Evolutionary conservation across 2,113 vertebrate species (phyloP), one percentile per base, ranked within the genome.

Genomic region (Thamnaconus septentrionalis): DNA sequence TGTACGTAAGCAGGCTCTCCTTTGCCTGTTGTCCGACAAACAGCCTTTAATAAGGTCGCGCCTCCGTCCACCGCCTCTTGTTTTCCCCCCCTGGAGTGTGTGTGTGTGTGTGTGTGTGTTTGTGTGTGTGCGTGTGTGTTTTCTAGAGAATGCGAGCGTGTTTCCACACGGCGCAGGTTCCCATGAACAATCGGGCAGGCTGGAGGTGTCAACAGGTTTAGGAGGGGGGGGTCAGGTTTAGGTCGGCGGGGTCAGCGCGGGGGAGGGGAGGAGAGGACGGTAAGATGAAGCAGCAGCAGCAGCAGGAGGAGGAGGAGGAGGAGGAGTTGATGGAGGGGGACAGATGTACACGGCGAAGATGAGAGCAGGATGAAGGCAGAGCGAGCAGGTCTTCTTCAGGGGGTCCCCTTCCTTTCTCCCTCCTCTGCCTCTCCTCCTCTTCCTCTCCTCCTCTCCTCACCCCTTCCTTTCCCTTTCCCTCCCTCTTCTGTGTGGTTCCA

Each of bases 161-260:
- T 31, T 31, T 31, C 2, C 64, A 12, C 8, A 7, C 42, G 66
- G 44, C 53, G 53, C 8, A 43, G 57, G 63, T 92, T 92, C 89
- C 90, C 90, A 86, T 83, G 90, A 90, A 86, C 63, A 87, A 87
- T 84, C 69, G 12, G 88, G 81, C 77, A 88, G 82, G 81, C 65
- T 59, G 75, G 59, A 76, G 70, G 85, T 85, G 80, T 86, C 75
- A 82, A 75, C 78, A 85, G 85, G 76, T 89, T 83, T 69, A 56
- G 45, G 59, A 64, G 48, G 18, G 18, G 18, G 5, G 69, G 80
- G 84, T 87, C 78, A 70, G 76, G 75, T 71, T 85, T 42, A 75
- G 87, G 88, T 84, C 85, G 62, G 59, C 46, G 4, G 76, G 85
- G 83, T 88, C 81, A 70, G 53, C 4, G 6, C 58, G 42, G 75